phyloP scores from a whole-genome alignment of 2,888 invertebrate genomes.

The Temnothorax rugatulus region DNA sequence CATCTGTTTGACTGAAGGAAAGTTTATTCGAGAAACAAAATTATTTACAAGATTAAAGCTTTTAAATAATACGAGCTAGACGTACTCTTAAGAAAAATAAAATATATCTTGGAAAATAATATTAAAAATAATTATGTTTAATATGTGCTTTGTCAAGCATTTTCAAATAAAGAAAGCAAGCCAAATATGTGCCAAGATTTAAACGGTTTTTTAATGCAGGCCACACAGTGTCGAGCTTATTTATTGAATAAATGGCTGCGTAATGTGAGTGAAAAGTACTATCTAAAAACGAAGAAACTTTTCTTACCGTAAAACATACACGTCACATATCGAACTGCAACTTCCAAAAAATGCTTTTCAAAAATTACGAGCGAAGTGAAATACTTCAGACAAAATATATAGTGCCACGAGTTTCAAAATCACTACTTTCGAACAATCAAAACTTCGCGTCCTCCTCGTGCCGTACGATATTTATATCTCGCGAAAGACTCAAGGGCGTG shows the following conservation, averaged over 20 bases:
- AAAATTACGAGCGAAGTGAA: constrained; percentile 49
- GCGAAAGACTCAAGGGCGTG: constrained; percentile 73
- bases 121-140: not conserved
- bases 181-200: not conserved
- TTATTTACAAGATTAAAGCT: not conserved
- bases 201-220: not conserved
- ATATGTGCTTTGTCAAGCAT: constrained; percentile 1
- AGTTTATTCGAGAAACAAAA: not conserved
- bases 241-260: constrained; percentile 1
- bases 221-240: not conserved
- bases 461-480: constrained; percentile 71
- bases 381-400: constrained; percentile 40
- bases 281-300: constrained; percentile 7
- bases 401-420: constrained; percentile 55
- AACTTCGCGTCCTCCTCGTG: constrained; percentile 63
- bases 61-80: not conserved
- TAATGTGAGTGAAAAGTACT: constrained; percentile 9
- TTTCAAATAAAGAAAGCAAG: constrained; percentile 16
- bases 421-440: constrained; percentile 70
- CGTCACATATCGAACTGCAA: not conserved
- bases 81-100: not conserved
- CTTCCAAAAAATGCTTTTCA: constrained; percentile 23
- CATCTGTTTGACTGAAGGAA: not conserved
- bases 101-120: constrained; percentile 4
- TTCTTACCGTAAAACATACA: not conserved